Evolutionary conservation across 2,888 invertebrate species (phyloP).

Genomic region (Epistrophe grossulariae): DNA sequence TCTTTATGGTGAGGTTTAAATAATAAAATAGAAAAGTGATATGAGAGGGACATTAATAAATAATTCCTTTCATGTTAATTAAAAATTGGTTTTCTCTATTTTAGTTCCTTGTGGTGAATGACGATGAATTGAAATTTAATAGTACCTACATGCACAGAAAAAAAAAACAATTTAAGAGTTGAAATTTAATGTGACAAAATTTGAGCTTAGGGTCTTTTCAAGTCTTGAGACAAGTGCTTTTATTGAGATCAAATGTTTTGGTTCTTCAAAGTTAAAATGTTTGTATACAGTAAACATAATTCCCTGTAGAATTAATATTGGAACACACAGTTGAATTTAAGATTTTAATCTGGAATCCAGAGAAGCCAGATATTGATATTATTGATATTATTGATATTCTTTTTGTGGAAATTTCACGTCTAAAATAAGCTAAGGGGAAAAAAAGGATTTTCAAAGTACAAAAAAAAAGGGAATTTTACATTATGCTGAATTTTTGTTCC

Average conservation of each 20-base stretch:
- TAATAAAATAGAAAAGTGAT: conserved; percentile 52
- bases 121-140: not conserved
- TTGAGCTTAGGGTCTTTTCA: not conserved
- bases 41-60: conserved; percentile 51
- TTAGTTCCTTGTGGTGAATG: not conserved
- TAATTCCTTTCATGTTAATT: conserved; percentile 59
- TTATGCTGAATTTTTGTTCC: no score
- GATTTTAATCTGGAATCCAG: no score
- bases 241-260: not conserved
- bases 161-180: not conserved
- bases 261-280: no score
- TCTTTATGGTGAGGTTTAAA: conserved; percentile 34
- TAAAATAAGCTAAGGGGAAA: no score
- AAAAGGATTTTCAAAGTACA: no score
- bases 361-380: no score
- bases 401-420: no score
- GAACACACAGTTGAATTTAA: no score
- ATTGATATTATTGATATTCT: no score
- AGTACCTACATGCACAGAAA: not conserved
- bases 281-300: no score
- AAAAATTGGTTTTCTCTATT: conserved; percentile 19
- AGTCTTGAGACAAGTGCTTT: not conserved
- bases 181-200: not conserved
- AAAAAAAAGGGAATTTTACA: no score
- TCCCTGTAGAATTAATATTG: no score